Evolutionary conservation across 1,140 invertebrate species (phyloP), one percentile per base, ranked within the genome.

Genomic region (Leptopilina boulardi): DNA sequence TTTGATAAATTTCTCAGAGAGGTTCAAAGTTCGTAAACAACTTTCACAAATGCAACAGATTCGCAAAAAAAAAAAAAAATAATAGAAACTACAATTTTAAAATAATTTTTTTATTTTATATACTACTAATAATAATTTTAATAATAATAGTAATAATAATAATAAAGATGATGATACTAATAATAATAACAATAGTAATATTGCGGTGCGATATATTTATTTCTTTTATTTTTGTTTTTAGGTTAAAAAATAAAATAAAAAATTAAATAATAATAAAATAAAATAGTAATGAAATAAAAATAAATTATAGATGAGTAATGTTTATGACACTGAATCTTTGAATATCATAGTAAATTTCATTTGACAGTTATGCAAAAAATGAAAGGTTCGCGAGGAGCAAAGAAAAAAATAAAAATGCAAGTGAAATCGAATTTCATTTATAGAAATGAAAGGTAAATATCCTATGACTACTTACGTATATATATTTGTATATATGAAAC

Each of bases 391-490:
- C 8, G 15, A 66, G 30, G 59, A 34, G 59, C 59, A 30, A 15
- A 66, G n/a, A n/a, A n/a, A n/a, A n/a, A n/a, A n/a, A n/a, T n/a
- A n/a, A 66, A 44, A 66, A 30, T 66, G 23, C 26, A 66, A 30
- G 23, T 66, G 59, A 34, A 30, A 66, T 30, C 15, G 11, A 66
- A 15, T 66, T 66, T 15, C 59, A 59, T 3, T 26, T 10, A n/a
- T 30, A 66, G 59, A 66, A 66, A 66, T 66, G 59, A 66, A 66
- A 66, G 56, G 59, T 66, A 66, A 66, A 66, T 30, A 66, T 30
- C 4, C 26, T 30, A 1, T 51, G 59, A 5, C 59, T 30, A 66
- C 59, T 66, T 66, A 66, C 59, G 15, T 66, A 11, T 66, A 6
- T 30, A 66, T 23, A 59, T 26, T 5, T 26, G n/a, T 34, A 66